Evolutionary conservation across 92 coral and sea anemone species (phyloP).

Genomic region (Muricea muricata): DNA sequence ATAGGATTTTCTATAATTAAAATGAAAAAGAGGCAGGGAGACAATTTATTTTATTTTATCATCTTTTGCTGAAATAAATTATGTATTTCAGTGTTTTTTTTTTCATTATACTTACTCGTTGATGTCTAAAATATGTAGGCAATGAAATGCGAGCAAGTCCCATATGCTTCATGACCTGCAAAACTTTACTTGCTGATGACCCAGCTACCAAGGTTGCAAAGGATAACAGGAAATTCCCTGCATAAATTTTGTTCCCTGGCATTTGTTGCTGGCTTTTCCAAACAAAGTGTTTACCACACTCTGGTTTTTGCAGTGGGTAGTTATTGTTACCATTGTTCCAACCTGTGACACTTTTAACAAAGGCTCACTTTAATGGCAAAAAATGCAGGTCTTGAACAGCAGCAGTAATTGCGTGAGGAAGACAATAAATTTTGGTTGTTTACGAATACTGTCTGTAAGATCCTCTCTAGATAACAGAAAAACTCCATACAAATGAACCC

Average conservation of each 20-base stretch:
- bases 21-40: background rate
- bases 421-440: conserved; percentile 26
- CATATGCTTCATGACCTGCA: conserved; percentile 59
- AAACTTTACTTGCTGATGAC: conserved; percentile 55
- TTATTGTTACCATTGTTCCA: conserved; percentile 32
- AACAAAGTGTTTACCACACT: conserved; percentile 51
- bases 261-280: too few species aligned
- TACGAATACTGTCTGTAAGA: background rate
- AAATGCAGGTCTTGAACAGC: conserved; percentile 27
- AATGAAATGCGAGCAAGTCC: conserved; percentile 63
- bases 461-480: background rate
- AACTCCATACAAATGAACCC: background rate
- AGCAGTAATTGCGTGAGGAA: conserved; percentile 29
- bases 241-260: conserved; percentile 48
- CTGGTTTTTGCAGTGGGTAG: conserved; percentile 9
- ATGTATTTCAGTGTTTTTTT: conserved; percentile 13
- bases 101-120: conserved; percentile 36
- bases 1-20: background rate
- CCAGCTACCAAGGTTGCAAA: conserved; percentile 58
- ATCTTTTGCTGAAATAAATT: background rate
- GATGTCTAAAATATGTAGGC: conserved; percentile 57
- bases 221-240: conserved; percentile 56
- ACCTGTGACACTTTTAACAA: conserved; percentile 1
- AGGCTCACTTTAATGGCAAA: conserved; percentile 23
- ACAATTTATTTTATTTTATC: background rate